Evolutionary conservation across 2,888 invertebrate species (phyloP).

Genomic region (Rhamnusium bicolor): DNA sequence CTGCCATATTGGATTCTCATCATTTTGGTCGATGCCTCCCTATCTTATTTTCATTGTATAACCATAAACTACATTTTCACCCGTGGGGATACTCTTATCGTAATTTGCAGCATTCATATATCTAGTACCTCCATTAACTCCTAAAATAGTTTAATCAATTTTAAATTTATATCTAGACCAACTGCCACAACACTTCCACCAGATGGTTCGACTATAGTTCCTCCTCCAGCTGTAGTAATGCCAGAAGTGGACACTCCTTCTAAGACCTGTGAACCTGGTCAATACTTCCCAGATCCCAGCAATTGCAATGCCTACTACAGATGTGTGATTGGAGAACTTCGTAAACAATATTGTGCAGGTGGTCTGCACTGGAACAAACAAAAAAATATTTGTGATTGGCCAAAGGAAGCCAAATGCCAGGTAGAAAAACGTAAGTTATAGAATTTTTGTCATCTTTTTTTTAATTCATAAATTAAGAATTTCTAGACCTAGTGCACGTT

Average conservation of each 20-base stretch:
- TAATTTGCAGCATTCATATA: no score
- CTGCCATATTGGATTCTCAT: no score
- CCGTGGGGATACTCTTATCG: no score
- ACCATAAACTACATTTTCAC: no score
- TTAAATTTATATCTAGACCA: conserved; percentile 30
- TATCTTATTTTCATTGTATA: no score
- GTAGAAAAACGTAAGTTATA: conserved; percentile 62
- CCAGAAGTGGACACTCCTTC: conserved; percentile 65
- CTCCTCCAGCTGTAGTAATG: conserved; percentile 71
- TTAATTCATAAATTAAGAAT: no score
- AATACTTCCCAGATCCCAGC: conserved; percentile 75
- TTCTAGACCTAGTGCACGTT: no score
- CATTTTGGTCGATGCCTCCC: no score
- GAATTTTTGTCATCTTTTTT: not conserved
- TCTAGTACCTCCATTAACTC: no score
- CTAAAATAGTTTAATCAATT: no score
- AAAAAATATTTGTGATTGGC: conserved; percentile 86
- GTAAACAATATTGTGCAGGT: conserved; percentile 83
- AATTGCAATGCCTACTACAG: conserved; percentile 85
- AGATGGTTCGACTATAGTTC: conserved; percentile 66
- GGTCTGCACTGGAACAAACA: conserved; percentile 86
- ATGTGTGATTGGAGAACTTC: conserved; percentile 82
- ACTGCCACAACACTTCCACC: conserved; percentile 46
- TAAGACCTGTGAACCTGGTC: conserved; percentile 69
- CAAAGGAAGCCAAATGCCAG: conserved; percentile 80